Conservation (phyloP, 1,140 invertebrate species). For the Penaeus vannamei region DNA sequence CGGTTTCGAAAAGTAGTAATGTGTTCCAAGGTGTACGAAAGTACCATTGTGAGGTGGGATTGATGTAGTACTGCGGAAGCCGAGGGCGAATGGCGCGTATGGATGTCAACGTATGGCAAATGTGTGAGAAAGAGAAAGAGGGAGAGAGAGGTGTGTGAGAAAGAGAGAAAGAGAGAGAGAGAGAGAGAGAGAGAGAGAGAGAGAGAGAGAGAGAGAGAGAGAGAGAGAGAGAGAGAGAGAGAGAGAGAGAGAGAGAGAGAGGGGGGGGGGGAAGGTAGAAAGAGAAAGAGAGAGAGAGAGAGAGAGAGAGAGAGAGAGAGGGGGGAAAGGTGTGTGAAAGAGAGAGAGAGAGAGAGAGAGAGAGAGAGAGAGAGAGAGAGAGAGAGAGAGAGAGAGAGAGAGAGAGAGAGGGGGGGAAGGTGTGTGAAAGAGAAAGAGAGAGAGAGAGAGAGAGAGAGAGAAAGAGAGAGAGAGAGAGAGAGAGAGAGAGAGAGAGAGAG, state of each 20-base stretch:
- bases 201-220: constrained; percentile 5
- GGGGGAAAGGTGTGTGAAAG: constrained; percentile 28
- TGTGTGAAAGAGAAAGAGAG: neutral
- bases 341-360: constrained; percentile 48
- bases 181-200: constrained; percentile 31
- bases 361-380: constrained; percentile 40
- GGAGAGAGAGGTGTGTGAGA: neutral
- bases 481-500: too few species aligned
- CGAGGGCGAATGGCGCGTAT: neutral
- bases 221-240: neutral
- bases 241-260: neutral
- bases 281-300: constrained; percentile 41
- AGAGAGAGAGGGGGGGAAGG: neutral
- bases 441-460: constrained; percentile 9
- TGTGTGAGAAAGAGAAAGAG: constrained; percentile 21
- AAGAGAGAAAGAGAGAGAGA: constrained; percentile 20
- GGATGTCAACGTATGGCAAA: neutral
- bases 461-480: neutral
- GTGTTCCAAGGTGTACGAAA: too few species aligned
- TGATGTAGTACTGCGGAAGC: too few species aligned
- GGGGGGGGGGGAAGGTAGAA: neutral
- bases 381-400: constrained; percentile 7
- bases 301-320: constrained; percentile 50
- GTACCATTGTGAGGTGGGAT: too few species aligned
- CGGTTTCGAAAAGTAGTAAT: too few species aligned